Evolutionary conservation across 2,888 invertebrate species (phyloP).

Genomic region (Cephalotes varians): DNA sequence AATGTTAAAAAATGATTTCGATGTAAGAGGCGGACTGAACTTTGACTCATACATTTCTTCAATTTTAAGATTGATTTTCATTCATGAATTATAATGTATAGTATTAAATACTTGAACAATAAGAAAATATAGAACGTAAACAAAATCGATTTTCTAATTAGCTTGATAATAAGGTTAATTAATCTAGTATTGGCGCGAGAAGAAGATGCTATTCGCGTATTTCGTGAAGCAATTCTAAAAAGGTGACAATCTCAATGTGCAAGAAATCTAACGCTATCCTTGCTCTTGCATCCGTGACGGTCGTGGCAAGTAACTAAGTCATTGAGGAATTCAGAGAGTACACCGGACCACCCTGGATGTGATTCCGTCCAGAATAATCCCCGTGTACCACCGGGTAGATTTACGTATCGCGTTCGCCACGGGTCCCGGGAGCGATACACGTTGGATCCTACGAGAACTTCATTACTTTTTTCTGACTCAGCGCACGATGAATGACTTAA

Average conservation of each 20-base stretch:
- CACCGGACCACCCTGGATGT: slow-evolving; percentile 46
- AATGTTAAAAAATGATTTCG: background rate
- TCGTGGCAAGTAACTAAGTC: slow-evolving; percentile 40
- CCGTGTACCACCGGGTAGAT: slow-evolving; percentile 46
- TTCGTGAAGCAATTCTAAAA: background rate
- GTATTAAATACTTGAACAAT: background rate
- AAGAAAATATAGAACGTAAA: background rate
- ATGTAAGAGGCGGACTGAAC: background rate
- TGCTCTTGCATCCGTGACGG: slow-evolving; percentile 32
- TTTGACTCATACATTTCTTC: background rate
- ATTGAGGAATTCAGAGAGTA: slow-evolving; percentile 21
- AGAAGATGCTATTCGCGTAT: background rate
- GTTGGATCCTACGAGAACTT: slow-evolving; percentile 64
- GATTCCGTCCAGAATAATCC: slow-evolving; percentile 48
- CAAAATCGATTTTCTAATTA: background rate
- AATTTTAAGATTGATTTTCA: background rate
- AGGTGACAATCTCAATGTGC: background rate
- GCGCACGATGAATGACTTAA: slow-evolving; percentile 74
- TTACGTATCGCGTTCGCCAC: slow-evolving; percentile 57
- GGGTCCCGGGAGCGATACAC: slow-evolving; percentile 51
- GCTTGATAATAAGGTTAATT: background rate
- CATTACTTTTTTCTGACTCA: slow-evolving; percentile 77
- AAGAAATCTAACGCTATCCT: slow-evolving; percentile 9
- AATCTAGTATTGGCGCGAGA: background rate
- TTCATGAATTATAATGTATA: background rate